Conservation (phyloP, 2,797 vertebrate genomes). For the Myotis myotis region DNA sequence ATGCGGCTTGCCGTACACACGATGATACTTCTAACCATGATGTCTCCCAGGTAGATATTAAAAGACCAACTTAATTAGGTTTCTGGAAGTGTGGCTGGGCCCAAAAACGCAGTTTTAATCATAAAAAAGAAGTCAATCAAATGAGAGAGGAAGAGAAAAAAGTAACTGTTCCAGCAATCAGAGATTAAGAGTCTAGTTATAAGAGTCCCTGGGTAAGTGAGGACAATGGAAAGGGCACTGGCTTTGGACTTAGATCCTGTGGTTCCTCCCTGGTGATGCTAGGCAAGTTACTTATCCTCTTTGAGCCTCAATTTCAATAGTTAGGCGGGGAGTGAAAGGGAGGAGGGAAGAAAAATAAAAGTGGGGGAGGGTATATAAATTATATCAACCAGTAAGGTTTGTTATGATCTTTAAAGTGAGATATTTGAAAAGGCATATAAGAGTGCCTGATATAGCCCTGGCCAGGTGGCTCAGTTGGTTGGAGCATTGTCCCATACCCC, state of each 20-base stretch:
- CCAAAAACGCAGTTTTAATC: conserved; percentile 39
- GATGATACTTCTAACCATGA: neutral
- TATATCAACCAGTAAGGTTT: neutral
- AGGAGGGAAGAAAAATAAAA: neutral
- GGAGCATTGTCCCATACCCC: neutral
- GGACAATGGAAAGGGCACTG: neutral
- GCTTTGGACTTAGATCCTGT: neutral
- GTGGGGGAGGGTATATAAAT: neutral
- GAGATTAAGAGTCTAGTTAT: neutral
- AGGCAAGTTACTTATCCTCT: neutral
- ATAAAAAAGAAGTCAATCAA: conserved; percentile 9
- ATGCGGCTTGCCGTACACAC: neutral
- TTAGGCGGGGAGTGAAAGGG: neutral
- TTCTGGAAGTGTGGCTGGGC: neutral
- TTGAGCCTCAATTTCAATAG: neutral
- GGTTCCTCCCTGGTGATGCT: neutral
- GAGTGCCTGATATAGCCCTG: neutral
- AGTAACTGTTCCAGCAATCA: neutral
- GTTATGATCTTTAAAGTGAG: neutral
- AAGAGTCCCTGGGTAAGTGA: neutral
- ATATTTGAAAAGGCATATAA: neutral
- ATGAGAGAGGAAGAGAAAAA: neutral
- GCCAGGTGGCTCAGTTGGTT: neutral
- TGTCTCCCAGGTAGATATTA: neutral
- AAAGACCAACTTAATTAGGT: conserved; percentile 8